These are phyloP conservation scores for Micrasema longulum DNA, from an alignment of 1,140 invertebrate species.

Conservation along the genomic window DNA sequence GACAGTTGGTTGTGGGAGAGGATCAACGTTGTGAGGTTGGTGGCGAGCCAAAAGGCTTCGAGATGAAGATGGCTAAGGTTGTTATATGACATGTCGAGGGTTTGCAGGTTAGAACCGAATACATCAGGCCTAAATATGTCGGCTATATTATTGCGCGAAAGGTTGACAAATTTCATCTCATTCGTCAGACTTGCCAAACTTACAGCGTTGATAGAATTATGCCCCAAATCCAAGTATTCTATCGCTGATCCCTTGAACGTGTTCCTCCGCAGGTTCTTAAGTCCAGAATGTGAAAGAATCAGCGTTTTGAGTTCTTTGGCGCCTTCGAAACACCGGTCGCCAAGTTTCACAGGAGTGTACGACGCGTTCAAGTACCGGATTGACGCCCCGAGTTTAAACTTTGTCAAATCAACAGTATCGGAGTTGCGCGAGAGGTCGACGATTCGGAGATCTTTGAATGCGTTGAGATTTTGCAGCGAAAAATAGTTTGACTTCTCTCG, in stretches of 20 bases:
- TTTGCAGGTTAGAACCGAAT: background rate
- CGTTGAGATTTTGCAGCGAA: background rate
- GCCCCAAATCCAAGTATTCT: background rate
- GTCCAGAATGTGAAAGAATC: background rate
- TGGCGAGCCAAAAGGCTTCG: background rate
- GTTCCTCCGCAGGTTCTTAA: background rate
- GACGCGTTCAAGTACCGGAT: background rate
- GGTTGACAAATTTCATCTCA: background rate
- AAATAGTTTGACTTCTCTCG: background rate
- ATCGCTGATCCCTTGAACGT: background rate
- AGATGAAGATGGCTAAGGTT: background rate
- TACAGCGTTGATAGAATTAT: conserved; percentile 3
- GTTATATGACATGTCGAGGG: background rate
- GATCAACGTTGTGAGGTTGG: background rate
- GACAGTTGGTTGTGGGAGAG: background rate
- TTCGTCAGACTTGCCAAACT: background rate
- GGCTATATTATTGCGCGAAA: background rate
- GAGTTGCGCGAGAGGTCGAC: conserved; percentile 4
- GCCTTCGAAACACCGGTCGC: conserved; percentile 2
- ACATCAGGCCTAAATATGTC: background rate
- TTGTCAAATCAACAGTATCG: background rate
- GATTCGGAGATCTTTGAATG: background rate
- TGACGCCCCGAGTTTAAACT: background rate
- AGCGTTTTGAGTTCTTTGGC: background rate
- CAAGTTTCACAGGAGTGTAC: background rate